These are phyloP conservation scores for Hassar affinis DNA, from an alignment of 2,113 vertebrate genomes.

Conservation along the genomic window DNA sequence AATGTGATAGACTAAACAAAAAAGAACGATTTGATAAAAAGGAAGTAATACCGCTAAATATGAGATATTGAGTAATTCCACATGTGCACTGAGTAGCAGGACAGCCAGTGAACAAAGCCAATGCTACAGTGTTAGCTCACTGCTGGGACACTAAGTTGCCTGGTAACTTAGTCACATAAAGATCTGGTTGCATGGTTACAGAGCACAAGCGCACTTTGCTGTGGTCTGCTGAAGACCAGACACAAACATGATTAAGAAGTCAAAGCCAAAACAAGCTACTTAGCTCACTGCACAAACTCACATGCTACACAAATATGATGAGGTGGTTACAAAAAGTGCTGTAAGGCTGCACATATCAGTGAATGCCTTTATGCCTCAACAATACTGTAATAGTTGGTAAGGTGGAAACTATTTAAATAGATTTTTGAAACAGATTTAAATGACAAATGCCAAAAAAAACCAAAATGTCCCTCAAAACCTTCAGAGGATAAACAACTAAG, in stretches of 20 bases:
- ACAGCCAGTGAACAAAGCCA: not conserved
- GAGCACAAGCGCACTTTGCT: conserved; percentile 8
- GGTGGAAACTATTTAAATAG: not conserved
- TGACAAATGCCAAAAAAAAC: not conserved
- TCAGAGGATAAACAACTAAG: not conserved
- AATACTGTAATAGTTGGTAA: not conserved
- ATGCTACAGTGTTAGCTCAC: conserved; percentile 14
- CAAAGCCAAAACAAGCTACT: conserved; percentile 20
- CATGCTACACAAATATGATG: not conserved
- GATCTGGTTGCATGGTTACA: conserved; percentile 38
- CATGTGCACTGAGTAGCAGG: not conserved
- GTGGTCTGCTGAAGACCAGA: conserved; percentile 13
- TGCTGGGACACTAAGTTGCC: conserved; percentile 35
- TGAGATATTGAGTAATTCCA: not conserved
- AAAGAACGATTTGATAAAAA: not conserved
- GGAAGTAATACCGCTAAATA: not conserved
- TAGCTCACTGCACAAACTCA: not conserved
- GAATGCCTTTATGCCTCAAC: not conserved
- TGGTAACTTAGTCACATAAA: conserved; percentile 43
- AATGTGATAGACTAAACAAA: not conserved
- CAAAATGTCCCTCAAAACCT: not conserved
- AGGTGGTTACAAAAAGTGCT: not conserved
- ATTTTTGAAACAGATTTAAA: not conserved
- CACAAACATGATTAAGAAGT: conserved; percentile 37
- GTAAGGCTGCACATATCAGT: not conserved